Percentiles rank a stretch among this genome's conserved stretches.
phyloP scores from a whole-genome alignment of 2,888 invertebrate genomes.

The Zele albiditarsus region DNA sequence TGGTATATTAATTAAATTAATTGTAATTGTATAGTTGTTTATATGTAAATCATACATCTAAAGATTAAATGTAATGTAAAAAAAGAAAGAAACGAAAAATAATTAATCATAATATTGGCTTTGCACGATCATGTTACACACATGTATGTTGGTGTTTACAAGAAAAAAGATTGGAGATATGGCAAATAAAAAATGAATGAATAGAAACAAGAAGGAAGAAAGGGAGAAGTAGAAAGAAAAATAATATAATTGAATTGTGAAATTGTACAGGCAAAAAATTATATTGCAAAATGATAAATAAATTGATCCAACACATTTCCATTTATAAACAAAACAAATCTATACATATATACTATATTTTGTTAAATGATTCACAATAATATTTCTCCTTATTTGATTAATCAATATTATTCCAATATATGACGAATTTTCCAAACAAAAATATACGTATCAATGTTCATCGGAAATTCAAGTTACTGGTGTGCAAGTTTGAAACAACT shows the following conservation, averaged over 20 bases:
- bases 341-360: not conserved
- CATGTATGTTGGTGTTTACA: conserved; percentile 12
- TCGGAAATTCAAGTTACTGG: conserved; percentile 3
- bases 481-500: not conserved
- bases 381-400: not conserved
- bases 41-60: conserved; percentile 46
- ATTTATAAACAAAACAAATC: conserved; percentile 22
- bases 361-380: not conserved
- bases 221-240: not conserved
- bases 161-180: not conserved
- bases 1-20: conserved; percentile 36
- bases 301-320: conserved; percentile 41
- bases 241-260: conserved; percentile 17
- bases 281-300: conserved; percentile 39
- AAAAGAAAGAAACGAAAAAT: conserved; percentile 32
- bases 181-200: conserved; percentile 8
- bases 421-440: not conserved
- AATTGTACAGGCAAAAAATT: conserved; percentile 37
- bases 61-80: conserved; percentile 41
- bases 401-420: not conserved
- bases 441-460: conserved; percentile 9
- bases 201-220: not conserved
- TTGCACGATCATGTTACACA: conserved; percentile 18
- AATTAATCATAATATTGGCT: conserved; percentile 28
- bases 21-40: conserved; percentile 47